A percentile compares a stretch with the other conserved stretches of the same genome.
Conservation (phyloP, 2,797 vertebrate species). For the Paedocypris micromegethes region DNA sequence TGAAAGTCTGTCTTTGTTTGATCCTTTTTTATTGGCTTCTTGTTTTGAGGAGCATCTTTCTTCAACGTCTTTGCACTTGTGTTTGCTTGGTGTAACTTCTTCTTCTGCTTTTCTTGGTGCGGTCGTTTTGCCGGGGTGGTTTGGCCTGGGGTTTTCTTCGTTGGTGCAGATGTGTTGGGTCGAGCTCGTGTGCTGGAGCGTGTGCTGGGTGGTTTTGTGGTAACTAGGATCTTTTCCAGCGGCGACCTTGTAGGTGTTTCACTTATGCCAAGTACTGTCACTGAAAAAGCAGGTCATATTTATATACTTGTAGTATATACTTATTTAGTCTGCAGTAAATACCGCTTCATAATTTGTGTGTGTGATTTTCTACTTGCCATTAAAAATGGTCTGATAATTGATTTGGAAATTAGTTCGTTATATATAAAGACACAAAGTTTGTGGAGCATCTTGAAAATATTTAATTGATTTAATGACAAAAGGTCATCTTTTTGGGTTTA, state of each 20-base stretch:
- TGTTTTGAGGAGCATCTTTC: conserved; percentile 8
- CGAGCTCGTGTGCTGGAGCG: conserved; percentile 18
- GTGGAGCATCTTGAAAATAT: no score
- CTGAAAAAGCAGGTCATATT: conserved; percentile 53
- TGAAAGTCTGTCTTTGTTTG: not conserved
- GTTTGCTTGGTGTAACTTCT: conserved; percentile 25
- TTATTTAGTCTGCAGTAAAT: no score
- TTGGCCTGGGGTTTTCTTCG: not conserved
- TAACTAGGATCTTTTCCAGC: conserved; percentile 55
- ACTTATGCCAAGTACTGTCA: conserved; percentile 59
- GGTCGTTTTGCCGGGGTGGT: conserved; percentile 5
- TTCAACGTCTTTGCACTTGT: conserved; percentile 14
- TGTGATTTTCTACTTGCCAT: no score
- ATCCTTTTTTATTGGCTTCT: conserved; percentile 13
- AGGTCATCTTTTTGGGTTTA: no score
- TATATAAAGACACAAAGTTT: no score
- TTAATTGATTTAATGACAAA: no score
- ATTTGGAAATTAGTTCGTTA: no score
- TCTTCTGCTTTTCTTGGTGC: conserved; percentile 24
- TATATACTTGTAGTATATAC: not conserved
- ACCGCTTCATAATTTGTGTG: no score
- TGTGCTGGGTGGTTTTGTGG: conserved; percentile 49
- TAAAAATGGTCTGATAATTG: no score
- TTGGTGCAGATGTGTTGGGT: conserved; percentile 26
- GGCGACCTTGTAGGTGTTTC: conserved; percentile 66